Evolutionary conservation across 2,888 invertebrate genomes (phyloP).

Genomic region (Isoperla grammatica): DNA sequence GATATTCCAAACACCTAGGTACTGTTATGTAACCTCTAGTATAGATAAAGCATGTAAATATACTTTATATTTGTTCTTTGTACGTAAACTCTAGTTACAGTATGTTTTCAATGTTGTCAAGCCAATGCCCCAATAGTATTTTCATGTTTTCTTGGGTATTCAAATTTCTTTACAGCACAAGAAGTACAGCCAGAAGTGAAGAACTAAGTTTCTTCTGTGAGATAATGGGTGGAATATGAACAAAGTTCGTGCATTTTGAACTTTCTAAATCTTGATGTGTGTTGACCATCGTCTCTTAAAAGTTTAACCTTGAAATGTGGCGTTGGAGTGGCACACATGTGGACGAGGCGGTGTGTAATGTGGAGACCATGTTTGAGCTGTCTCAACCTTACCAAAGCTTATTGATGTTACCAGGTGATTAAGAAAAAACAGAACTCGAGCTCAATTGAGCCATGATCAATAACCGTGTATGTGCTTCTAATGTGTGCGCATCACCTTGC

Average conservation of each 20-base stretch:
- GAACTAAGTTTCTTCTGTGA: too few relatives aligned
- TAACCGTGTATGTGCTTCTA: slow-evolving; percentile 22
- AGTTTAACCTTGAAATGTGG: too few relatives aligned
- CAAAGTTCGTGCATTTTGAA: too few relatives aligned
- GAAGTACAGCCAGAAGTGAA: too few relatives aligned
- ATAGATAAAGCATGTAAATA: slow-evolving; percentile 15
- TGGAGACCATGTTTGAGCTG: background rate
- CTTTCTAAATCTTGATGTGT: too few relatives aligned
- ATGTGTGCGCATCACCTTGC: slow-evolving; percentile 26
- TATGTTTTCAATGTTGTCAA: slow-evolving; percentile 11
- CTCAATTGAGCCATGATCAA: slow-evolving; percentile 3
- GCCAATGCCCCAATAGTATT: slow-evolving; percentile 8
- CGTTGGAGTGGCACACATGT: too few relatives aligned
- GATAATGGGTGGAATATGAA: too few relatives aligned
- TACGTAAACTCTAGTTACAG: slow-evolving; percentile 18
- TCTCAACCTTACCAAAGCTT: slow-evolving; percentile 21
- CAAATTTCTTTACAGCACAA: too few relatives aligned
- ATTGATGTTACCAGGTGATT: slow-evolving; percentile 23
- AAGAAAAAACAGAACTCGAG: background rate
- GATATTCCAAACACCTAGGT: slow-evolving; percentile 17
- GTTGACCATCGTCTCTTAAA: too few relatives aligned
- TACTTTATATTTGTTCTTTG: slow-evolving; percentile 24
- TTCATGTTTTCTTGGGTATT: slow-evolving; percentile 8
- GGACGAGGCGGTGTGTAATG: too few relatives aligned
- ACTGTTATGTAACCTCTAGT: slow-evolving; percentile 12